Evolutionary conservation across 2,888 invertebrate species (phyloP), one percentile per base, ranked within the genome.

Genomic region (Bedellia somnulentella): DNA sequence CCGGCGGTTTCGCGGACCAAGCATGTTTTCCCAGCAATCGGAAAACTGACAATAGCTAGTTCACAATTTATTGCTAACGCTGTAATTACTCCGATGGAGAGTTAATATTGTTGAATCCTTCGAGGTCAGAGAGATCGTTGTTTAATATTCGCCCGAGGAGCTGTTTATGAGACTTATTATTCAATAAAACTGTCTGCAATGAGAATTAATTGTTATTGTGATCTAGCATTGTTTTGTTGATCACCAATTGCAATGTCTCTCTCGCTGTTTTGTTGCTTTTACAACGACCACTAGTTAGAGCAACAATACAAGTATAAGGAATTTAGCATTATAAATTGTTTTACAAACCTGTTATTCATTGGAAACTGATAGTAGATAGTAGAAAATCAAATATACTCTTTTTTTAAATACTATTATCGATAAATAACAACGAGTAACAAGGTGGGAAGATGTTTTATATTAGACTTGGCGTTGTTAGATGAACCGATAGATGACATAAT

Each of bases 151-250:
- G 45, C 48, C 47, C 33, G 43, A 38, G 50, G 49, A 52, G 41
- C 49, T 51, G 42, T 57, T 59, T 59, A 55, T 43, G 55, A 54
- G 52, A 47, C 47, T 48, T 49, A 57, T 52, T 60, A 60, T 58
- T 59, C 48, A 57, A 58, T 61, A 57, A 62, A 61, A 59, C 57
- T 52, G 54, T 55, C 53, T 23, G 44, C 45, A 44, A 44, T 37
- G 31, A 35, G 33, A 39, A 39, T 32, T 37, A 31, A 32, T 39
- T 35, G 35, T 27, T 24, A 30, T 35, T 33, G 12, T 27, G 15
- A n/a, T n/a, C n/a, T n/a, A n/a, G n/a, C n/a, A 18, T 18, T 18
- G 9, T 18, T 5, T 18, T 18, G 18, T 18, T 18, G 18, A 24
- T 5, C 5, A 26, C 14, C 14, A 26, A 8, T 6, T 26, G 9